Conservation (phyloP, 2,888 invertebrate species). For the Pocota personata region DNA sequence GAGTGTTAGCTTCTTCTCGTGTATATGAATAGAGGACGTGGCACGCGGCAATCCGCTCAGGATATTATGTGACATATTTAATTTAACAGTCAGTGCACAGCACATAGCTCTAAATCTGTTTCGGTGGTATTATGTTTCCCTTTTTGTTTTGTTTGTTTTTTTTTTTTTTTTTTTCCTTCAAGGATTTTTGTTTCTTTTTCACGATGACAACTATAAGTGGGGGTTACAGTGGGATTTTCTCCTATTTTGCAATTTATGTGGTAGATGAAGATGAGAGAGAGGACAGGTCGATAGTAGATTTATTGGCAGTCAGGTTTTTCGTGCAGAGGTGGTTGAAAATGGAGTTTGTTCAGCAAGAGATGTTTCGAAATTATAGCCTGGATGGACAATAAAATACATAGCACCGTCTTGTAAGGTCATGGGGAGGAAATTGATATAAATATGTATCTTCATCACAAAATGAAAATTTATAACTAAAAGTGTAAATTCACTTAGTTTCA, state of each 20-base stretch:
- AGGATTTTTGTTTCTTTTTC: not conserved
- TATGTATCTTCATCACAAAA: too few relatives aligned
- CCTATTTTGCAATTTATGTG: not conserved
- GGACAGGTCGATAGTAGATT: not conserved
- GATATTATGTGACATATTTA: constrained; percentile 28
- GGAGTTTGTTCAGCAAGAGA: too few relatives aligned
- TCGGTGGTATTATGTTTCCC: constrained; percentile 17
- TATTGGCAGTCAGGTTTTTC: not conserved
- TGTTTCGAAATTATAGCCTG: too few relatives aligned
- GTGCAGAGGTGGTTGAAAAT: not conserved
- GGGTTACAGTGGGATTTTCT: not conserved
- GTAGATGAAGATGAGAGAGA: not conserved
- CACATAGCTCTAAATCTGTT: constrained; percentile 17
- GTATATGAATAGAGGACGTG: not conserved
- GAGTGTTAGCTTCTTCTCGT: not conserved
- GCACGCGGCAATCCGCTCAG: constrained; percentile 7
- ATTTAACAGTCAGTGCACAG: constrained; percentile 25
- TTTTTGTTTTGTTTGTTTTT: not conserved
- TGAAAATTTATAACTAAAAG: too few relatives aligned
- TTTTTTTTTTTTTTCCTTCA: not conserved
- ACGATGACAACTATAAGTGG: constrained; percentile 13
- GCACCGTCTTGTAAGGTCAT: too few relatives aligned
- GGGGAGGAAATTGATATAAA: too few relatives aligned
- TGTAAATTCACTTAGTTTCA: too few relatives aligned
- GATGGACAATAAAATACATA: too few relatives aligned